Evolutionary conservation across 2,113 vertebrate species (phyloP).

Genomic region (Ameiurus melas): DNA sequence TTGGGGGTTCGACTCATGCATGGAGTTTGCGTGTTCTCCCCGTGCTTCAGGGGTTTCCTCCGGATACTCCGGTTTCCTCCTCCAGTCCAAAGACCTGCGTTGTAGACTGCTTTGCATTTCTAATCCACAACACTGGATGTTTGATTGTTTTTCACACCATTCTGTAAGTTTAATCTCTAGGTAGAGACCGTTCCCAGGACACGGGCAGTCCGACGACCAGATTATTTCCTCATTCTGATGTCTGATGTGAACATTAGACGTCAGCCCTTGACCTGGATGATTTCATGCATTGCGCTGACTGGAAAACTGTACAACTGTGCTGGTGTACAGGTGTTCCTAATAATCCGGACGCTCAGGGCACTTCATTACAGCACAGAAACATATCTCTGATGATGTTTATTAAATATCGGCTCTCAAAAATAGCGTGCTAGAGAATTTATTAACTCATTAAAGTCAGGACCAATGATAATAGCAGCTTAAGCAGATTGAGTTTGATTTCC

Average conservation of each 20-base stretch:
- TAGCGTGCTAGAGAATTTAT: neutral
- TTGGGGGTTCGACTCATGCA: too few relatives aligned
- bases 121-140: neutral
- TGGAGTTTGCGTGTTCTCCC: too few relatives aligned
- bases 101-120: too few relatives aligned
- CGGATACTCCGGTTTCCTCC: too few relatives aligned
- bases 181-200: neutral
- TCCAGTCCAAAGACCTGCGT: too few relatives aligned
- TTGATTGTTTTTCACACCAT: neutral
- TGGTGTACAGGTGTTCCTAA: neutral
- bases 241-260: neutral
- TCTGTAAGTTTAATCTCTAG: neutral
- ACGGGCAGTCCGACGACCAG: neutral
- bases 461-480: conserved; percentile 13
- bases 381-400: neutral
- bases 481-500: neutral
- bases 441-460: neutral
- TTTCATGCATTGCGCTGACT: neutral
- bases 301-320: neutral
- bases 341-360: neutral
- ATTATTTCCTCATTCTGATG: neutral
- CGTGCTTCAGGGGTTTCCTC: too few relatives aligned
- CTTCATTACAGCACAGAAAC: neutral
- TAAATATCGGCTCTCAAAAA: neutral
- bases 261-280: neutral